These are phyloP conservation scores for Lasiurus cinereus DNA, from an alignment of 2,113 vertebrate genomes.

Conservation along the genomic window DNA sequence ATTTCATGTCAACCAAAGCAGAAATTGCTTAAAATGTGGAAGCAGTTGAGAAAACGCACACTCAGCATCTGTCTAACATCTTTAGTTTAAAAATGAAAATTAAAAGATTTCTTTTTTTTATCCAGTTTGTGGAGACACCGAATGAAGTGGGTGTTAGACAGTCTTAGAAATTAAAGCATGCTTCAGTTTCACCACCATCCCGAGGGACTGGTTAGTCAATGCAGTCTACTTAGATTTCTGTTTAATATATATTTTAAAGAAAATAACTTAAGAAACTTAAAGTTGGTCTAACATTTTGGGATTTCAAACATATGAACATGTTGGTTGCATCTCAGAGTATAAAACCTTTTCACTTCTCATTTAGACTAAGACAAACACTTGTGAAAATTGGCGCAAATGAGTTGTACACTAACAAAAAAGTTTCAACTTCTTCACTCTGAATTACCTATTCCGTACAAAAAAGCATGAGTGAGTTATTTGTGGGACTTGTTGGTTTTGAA, in stretches of 20 bases:
- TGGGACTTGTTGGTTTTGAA: conserved; percentile 99
- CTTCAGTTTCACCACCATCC: conserved; percentile 88
- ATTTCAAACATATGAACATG: conserved; percentile 93
- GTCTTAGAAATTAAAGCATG: conserved; percentile 88
- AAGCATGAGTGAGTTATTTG: conserved; percentile 94
- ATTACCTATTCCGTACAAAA: conserved; percentile 93
- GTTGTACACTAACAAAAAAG: conserved; percentile 92
- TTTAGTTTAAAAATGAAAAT: conserved; percentile 76
- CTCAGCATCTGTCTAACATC: conserved; percentile 82
- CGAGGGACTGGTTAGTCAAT: conserved; percentile 86
- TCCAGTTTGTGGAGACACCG: conserved; percentile 87
- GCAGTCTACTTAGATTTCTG: conserved; percentile 87
- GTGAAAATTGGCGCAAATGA: conserved; percentile 94
- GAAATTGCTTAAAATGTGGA: conserved; percentile 80
- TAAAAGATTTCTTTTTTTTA: conserved; percentile 60
- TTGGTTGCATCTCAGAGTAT: conserved; percentile 92
- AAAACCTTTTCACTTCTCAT: conserved; percentile 90
- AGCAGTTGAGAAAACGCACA: conserved; percentile 72
- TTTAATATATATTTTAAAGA: conserved; percentile 87
- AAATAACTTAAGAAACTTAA: conserved; percentile 91
- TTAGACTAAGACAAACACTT: conserved; percentile 94
- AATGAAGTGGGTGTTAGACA: conserved; percentile 84
- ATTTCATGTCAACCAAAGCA: conserved; percentile 85
- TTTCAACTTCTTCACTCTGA: conserved; percentile 90
- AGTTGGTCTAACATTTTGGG: conserved; percentile 91